Evolutionary conservation across 2,113 vertebrate genomes (phyloP).

Genomic region (Hirundichthys speculiger): DNA sequence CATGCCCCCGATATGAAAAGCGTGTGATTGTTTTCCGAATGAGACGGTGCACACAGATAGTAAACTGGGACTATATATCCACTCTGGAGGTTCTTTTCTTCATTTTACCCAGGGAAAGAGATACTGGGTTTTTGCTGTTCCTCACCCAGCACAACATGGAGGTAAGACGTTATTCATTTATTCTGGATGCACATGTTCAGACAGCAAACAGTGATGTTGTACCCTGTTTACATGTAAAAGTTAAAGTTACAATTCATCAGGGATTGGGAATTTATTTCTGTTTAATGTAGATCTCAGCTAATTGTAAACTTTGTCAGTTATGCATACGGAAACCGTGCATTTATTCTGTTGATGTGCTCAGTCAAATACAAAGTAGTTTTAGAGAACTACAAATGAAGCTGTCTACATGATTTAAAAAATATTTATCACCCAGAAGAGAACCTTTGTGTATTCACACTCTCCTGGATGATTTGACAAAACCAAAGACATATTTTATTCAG

Average conservation of each 20-base stretch:
- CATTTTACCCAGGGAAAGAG: constrained; percentile 18
- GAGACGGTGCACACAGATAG: constrained; percentile 44
- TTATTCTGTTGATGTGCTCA: too few species aligned
- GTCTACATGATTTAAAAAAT: background rate
- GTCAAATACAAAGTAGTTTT: too few species aligned
- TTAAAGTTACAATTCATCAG: background rate
- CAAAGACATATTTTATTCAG: background rate
- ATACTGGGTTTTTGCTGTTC: background rate
- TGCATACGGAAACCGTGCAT: too few species aligned
- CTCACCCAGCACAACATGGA: constrained; percentile 40
- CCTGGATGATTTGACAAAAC: background rate
- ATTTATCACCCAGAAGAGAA: background rate
- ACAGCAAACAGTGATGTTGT: background rate
- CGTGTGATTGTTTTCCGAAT: constrained; percentile 75
- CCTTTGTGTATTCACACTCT: background rate
- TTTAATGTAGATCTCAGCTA: background rate
- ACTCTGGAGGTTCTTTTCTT: constrained; percentile 10
- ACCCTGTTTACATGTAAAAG: background rate
- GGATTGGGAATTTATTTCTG: background rate
- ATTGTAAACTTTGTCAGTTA: background rate
- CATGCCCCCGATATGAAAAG: constrained; percentile 58
- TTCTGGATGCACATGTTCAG: constrained; percentile 5
- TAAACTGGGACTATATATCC: constrained; percentile 39
- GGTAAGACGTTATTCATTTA: constrained; percentile 54
- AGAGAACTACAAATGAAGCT: background rate